These are phyloP conservation scores for Crambe crambe DNA, from an alignment of 37 sponge, comb jelly and placozoan species.

Conservation along the genomic window DNA sequence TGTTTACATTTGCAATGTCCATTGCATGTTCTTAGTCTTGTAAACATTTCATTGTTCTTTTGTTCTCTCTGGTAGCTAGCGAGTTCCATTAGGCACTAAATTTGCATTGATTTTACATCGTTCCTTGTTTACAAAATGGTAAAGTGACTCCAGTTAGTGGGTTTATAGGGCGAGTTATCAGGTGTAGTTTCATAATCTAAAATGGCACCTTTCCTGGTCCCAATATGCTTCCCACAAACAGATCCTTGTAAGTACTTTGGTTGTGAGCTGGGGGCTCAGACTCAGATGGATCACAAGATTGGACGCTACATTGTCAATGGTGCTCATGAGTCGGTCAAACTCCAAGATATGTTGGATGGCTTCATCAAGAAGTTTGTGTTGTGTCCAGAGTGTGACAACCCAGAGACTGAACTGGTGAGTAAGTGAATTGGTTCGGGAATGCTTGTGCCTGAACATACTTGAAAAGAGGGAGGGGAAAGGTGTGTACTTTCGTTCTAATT, in stretches of 20 bases:
- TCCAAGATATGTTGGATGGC: constrained; percentile 95
- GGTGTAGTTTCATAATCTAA: not conserved
- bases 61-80: no score
- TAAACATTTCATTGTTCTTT: no score
- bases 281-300: constrained; percentile 88
- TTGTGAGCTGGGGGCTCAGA: constrained; percentile 99
- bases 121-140: no score
- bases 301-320: constrained; percentile 99
- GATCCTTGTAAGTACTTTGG: constrained; percentile 98
- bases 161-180: no score
- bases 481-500: not conserved
- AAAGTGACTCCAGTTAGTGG: no score
- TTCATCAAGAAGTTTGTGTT: constrained; percentile 99
- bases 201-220: not conserved
- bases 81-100: not conserved
- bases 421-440: no score
- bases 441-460: not conserved
- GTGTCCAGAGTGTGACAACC: constrained; percentile 96
- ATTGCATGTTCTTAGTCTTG: no score
- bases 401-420: constrained; percentile 93
- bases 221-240: not conserved
- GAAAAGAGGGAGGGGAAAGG: no score
- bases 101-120: no score
- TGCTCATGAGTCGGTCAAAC: constrained; percentile 82
- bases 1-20: not conserved